Evolutionary conservation across 2,113 vertebrate species (phyloP).

Genomic region (Pomatorhinus ruficollis): DNA sequence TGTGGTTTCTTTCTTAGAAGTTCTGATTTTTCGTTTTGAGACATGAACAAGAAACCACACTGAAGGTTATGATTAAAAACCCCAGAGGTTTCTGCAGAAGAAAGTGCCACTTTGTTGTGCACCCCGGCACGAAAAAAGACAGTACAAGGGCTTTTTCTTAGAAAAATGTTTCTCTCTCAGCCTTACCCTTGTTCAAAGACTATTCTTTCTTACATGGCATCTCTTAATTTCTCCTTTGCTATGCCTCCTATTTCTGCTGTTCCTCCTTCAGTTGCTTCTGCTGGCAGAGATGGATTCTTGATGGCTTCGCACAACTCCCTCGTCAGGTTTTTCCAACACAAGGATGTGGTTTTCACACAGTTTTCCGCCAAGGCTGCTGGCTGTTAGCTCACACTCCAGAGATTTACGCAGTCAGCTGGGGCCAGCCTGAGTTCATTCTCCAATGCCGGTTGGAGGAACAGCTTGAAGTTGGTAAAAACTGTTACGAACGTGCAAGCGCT

Average conservation of each 20-base stretch:
- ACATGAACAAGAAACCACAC: background rate
- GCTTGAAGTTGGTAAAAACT: slow-evolving; percentile 52
- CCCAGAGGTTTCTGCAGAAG: background rate
- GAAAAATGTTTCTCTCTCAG: background rate
- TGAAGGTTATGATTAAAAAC: background rate
- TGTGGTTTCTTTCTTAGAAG: slow-evolving; percentile 22
- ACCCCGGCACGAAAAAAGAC: fast-evolving
- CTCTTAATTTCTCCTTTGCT: background rate
- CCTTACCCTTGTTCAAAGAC: background rate
- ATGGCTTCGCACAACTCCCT: background rate
- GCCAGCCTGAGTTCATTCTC: slow-evolving; percentile 37
- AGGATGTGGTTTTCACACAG: slow-evolving; percentile 17
- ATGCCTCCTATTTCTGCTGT: background rate
- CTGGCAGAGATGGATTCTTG: background rate
- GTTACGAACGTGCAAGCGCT: background rate
- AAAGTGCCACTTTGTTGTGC: background rate
- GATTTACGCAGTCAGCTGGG: slow-evolving; percentile 17
- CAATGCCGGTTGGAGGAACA: background rate
- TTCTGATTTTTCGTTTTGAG: slow-evolving; percentile 21
- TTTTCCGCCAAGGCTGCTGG: slow-evolving; percentile 31
- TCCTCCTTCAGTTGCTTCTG: background rate
- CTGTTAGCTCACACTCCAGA: slow-evolving; percentile 16
- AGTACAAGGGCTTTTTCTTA: background rate
- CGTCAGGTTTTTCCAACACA: background rate
- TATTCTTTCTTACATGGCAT: background rate